Conservation (phyloP, 2,888 invertebrate genomes). For the Bombyx huttoni region DNA sequence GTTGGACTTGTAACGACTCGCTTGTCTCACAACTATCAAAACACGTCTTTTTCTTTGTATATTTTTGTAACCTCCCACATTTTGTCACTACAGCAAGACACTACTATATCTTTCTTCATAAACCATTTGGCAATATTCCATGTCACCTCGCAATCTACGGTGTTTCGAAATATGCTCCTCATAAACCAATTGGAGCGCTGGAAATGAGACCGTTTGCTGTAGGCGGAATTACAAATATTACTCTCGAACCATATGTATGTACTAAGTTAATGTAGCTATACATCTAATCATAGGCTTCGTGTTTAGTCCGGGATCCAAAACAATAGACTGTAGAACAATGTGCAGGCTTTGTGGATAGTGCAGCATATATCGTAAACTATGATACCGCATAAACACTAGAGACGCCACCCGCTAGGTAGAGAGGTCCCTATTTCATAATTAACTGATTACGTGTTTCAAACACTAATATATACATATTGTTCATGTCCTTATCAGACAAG, state of each 20-base stretch:
- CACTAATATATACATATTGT: too few relatives aligned
- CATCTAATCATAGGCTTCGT: slow-evolving; percentile 37
- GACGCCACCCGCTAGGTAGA: not conserved
- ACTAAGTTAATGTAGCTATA: slow-evolving; percentile 8
- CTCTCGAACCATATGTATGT: not conserved
- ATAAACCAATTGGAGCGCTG: slow-evolving; percentile 1
- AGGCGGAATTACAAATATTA: slow-evolving; percentile 7
- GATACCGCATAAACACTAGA: slow-evolving; percentile 3
- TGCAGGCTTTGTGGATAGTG: slow-evolving; percentile 55
- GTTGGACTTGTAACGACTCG: slow-evolving; percentile 12
- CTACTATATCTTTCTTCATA: slow-evolving; percentile 18
- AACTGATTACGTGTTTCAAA: not conserved
- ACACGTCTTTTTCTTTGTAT: slow-evolving; percentile 16
- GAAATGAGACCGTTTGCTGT: slow-evolving; percentile 1
- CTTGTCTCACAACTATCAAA: slow-evolving; percentile 11
- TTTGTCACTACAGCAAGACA: slow-evolving; percentile 16
- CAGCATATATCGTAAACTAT: slow-evolving; percentile 26
- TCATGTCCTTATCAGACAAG: too few relatives aligned
- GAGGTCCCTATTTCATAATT: slow-evolving; percentile 35
- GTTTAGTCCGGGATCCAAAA: slow-evolving; percentile 48
- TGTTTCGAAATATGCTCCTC: slow-evolving; percentile 14
- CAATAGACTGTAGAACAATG: slow-evolving; percentile 47
- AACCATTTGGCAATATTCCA: slow-evolving; percentile 27
- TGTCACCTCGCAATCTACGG: slow-evolving; percentile 14
- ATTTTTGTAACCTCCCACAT: slow-evolving; percentile 26